Evolutionary conservation across 2,888 invertebrate genomes (phyloP), one percentile per base, ranked within the genome.

Genomic region (Macrophya annulata): DNA sequence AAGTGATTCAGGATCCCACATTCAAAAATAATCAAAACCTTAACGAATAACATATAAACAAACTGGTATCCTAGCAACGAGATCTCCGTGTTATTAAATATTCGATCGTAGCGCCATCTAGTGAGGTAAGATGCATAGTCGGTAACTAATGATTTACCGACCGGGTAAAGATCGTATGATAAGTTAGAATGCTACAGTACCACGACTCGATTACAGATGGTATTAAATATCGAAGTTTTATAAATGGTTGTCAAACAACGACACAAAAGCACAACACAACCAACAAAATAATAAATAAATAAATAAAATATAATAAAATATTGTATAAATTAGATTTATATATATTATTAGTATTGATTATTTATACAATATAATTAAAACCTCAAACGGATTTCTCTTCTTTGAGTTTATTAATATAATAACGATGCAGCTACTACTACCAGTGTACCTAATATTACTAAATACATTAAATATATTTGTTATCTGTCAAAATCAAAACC

Each of bases 361-460:
- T 31, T 31, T 31, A 31, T 31, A 31, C 31, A 31, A 31, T 31
- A 31, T 31, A 31, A 31, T 31, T 31, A 31, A 31, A 2, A 31
- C 31, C 31, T 31, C 31, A 3, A 3, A 31, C 1, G 3, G 31
- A 2, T 31, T 31, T 31, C 31, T 31, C 31, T 31, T 31, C 31
- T 31, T 31, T 31, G 31, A 31, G 31, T 31, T 37, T 71, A 37
- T 71, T 71, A 8, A 37, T 71, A 68, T 62, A 71, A 51, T 15
- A 51, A 77, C 17, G 12, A 77, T 77, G 51, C 17, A 31, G 51
- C 48, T 51, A 90, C 90, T 51, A 90, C 90, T 92, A 90, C 90
- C 90, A 87, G 89, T 88, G 90, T 91, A 90, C 89, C 90, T 91
- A 90, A 89, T 89, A 87, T 90, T 92, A 87, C 89, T 92, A 85